phyloP scores from a whole-genome alignment of 37 sponge, comb jelly and placozoan genomes.

The Beroe forskalii region DNA sequence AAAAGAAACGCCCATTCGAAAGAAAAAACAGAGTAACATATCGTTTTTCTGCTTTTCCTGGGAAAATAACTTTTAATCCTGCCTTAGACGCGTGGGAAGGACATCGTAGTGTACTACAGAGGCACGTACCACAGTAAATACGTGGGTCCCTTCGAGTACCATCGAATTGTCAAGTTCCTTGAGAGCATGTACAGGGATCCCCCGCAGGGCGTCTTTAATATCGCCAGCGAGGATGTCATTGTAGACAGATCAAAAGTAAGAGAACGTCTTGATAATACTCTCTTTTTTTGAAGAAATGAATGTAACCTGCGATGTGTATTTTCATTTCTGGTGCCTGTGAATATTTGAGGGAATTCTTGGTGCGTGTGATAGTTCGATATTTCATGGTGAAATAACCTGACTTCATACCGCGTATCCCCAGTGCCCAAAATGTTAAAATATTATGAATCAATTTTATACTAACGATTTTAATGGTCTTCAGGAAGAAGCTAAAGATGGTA shows the following conservation, averaged over 20 bases:
- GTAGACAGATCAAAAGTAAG: conserved; percentile 23
- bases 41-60: neutral
- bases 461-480: too few species aligned
- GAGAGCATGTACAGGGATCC: conserved; percentile 24
- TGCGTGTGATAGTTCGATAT: too few species aligned
- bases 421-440: too few species aligned
- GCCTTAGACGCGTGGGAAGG: conserved; percentile 21
- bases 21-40: neutral
- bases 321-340: neutral
- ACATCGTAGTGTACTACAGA: conserved; percentile 44
- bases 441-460: too few species aligned
- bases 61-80: neutral
- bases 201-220: conserved; percentile 26
- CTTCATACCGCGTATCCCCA: too few species aligned
- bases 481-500: neutral
- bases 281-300: neutral
- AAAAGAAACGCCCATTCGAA: too few species aligned
- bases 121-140: conserved; percentile 55
- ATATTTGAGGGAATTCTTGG: conserved; percentile 49
- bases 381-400: too few species aligned
- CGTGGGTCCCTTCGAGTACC: conserved; percentile 24
- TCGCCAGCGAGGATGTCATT: neutral
- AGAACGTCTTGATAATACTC: neutral
- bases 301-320: too few species aligned
- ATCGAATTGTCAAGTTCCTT: conserved; percentile 16